These are phyloP conservation scores for Stichodactyla mertensii DNA, from an alignment of 64 coral and sea anemone species.

Conservation along the genomic window DNA sequence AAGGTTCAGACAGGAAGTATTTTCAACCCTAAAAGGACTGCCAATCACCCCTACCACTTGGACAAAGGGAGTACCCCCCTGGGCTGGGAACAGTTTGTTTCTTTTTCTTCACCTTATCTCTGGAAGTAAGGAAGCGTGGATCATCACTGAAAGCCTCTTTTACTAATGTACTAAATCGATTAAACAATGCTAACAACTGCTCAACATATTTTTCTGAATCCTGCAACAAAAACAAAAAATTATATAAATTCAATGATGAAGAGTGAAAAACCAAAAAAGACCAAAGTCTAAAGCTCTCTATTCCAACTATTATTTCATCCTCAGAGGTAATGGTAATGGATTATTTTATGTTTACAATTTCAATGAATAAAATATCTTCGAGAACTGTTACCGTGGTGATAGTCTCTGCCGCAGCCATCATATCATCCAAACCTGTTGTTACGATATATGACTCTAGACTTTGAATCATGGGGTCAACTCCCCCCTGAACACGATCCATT, in stretches of 20 bases:
- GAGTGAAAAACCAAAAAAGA: background rate
- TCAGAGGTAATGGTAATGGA: no score
- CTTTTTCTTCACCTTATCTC: constrained; percentile 66
- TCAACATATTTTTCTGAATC: constrained; percentile 99
- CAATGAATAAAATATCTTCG: background rate
- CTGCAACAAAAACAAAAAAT: constrained; percentile 10
- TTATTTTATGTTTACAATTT: no score
- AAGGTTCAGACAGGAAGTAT: no score
- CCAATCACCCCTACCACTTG: no score
- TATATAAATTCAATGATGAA: background rate
- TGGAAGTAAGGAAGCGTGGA: constrained; percentile 83
- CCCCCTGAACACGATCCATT: constrained; percentile 87
- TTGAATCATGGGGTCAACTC: constrained; percentile 91
- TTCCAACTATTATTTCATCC: no score
- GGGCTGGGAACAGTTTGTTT: no score
- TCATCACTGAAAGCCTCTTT: constrained; percentile 96
- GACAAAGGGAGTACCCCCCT: no score
- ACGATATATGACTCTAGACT: constrained; percentile 87
- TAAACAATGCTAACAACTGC: constrained; percentile 69
- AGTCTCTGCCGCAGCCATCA: constrained; percentile 87
- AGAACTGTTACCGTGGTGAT: constrained; percentile 71
- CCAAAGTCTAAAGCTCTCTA: no score
- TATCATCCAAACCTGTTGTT: constrained; percentile 88
- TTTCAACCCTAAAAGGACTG: no score
- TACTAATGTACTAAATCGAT: constrained; percentile 73